Percentiles rank a stretch among this genome's conserved stretches.
Evolutionary conservation across 2,113 vertebrate genomes (phyloP).

Genomic region (Suncus etruscus): DNA sequence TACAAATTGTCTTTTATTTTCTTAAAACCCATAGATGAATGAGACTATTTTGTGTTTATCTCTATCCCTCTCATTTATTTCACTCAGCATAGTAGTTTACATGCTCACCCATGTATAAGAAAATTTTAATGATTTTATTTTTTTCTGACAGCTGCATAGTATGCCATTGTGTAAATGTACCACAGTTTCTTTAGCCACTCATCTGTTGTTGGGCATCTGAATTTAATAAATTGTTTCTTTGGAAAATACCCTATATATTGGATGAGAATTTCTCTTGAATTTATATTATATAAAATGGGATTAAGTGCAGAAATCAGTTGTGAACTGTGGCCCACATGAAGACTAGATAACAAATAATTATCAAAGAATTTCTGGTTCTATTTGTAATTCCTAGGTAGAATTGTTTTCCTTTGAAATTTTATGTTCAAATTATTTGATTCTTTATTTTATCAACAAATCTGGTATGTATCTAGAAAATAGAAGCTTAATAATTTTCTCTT

Average conservation of each 20-base stretch:
- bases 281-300: neutral
- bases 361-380: conserved; percentile 28
- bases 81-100: too few relatives aligned
- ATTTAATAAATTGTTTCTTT: neutral
- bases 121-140: too few relatives aligned
- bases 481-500: neutral
- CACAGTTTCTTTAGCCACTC: too few relatives aligned
- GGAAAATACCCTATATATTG: conserved; percentile 25
- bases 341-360: neutral
- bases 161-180: too few relatives aligned
- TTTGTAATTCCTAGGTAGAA: neutral
- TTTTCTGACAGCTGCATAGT: too few relatives aligned
- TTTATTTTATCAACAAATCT: conserved; percentile 4
- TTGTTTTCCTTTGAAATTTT: neutral
- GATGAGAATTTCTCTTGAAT: conserved; percentile 10
- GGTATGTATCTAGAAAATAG: neutral
- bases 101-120: too few relatives aligned
- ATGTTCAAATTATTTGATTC: conserved; percentile 32
- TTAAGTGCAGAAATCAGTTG: neutral
- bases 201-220: neutral
- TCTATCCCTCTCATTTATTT: too few relatives aligned
- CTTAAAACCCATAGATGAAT: too few relatives aligned
- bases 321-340: neutral
- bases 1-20: too few relatives aligned
- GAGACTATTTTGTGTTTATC: too few relatives aligned